Evolutionary conservation across 1,140 invertebrate species (phyloP), one percentile per base, ranked within the genome.

Genomic region (Colletes latitarsis): DNA sequence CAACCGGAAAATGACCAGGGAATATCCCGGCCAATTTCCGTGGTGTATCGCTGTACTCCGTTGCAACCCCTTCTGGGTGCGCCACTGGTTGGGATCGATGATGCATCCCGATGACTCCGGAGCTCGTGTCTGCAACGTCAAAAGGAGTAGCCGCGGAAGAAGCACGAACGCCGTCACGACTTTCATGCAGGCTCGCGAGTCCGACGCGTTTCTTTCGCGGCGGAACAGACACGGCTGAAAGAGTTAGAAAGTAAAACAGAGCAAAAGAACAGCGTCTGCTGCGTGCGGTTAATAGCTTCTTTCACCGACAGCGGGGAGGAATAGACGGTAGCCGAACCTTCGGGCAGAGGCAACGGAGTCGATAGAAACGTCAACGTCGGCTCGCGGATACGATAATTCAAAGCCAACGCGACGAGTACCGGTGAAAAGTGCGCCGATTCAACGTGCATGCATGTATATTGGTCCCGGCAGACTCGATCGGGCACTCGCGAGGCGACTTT

Each of bases 231-330:
- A 78, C 69, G 76, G 68, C 39, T 72, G 14, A 49, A 43, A 21
- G 58, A 55, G 58, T 73, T 78, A 21, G 77, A 78, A 78, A 78
- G 77, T 78, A 78, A 78, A 78, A 78, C 39, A 49, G 77, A 78
- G 58, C 69, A 78, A 78, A 78, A 72, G 68, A 63, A 77, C 17
- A 21, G 49, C n/a, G 76, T 72, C 19, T 39, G 39, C 77, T 78
- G 69, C 77, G 77, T 72, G 77, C 69, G 77, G 77, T 46, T 78
- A 78, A 78, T 78, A 62, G 69, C 58, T 72, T 73, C 77, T 73
- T 73, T 72, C 69, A 78, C 49, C 77, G 77, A 14, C 19, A 30
- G 46, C 14, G 19, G 30, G 6, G 57, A 17, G 14, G 53, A 70
- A 55, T 19, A 58, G 76, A 63, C 12, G 46, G 19, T 41, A 41